Base-by-base conservation (phyloP, 2,113 vertebrate genomes). In the Barnardius zonarius region DNA sequence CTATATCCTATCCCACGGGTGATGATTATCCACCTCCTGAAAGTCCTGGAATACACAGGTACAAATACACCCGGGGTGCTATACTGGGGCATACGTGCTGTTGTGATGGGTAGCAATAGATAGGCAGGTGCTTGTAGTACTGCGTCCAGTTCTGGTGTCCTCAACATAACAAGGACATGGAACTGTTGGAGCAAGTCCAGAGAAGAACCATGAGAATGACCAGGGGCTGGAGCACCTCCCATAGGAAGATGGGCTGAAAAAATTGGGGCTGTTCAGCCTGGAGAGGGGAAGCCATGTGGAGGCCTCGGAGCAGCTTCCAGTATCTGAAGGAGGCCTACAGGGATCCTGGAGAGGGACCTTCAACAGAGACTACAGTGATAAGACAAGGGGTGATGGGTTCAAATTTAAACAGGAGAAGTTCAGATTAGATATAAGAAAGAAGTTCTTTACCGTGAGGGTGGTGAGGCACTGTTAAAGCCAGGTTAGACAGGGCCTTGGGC, bases 1-100 rank as follows among this genome's bases (percentile, higher is more conserved):
- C 23, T 35, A 10, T 9, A 1, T 43, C 54, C 54, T 55, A 18
- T 10, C 55, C 48, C 43, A 44, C 1, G 27, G 31, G 22, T 37
- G 63, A 37, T 57, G 27, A 63, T 57, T 43, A 11, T 22, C 49
- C 17, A 52, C 8, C 44, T 78, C n/a, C 43, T 52, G 8, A 5
- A 51, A 51, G 23, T 23, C 33, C 37, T n/a, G 49, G 37, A 70
- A 27, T 11, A 25, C 9, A 27, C 7, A 2, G 33, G 9, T 41
- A 27, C n/a, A 33, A 43, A 43, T 35, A 25, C 23, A 63, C 5
- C 10, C 35, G 5, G 28, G 17, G 8, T 3, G 1, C 25, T 43
- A 7, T 8, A n/a, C 35, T 37, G 6, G 35, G 62, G 6, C 9
- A 28, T 5, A 11, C 0, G 1, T 13, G 14, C 14, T 10, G 3